phyloP scores from a whole-genome alignment of 2,113 vertebrate genomes.

The Anthoscopus minutus region DNA sequence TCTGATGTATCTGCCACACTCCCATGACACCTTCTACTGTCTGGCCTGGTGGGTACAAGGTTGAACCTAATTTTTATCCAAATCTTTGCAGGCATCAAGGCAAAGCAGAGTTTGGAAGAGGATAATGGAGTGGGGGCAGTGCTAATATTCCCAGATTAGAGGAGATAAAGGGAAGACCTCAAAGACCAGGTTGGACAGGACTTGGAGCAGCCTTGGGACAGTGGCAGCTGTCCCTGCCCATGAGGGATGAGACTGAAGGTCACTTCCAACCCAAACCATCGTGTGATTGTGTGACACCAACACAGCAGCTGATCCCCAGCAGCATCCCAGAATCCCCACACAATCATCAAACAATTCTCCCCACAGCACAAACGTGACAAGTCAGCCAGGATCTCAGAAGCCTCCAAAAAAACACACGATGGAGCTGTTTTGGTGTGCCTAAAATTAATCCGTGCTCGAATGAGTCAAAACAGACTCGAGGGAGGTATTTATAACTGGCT shows the following conservation, averaged over 20 bases:
- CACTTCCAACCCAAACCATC: not conserved
- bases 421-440: not conserved
- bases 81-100: not conserved
- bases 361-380: fast-evolving
- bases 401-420: not conserved
- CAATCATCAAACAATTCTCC: not conserved
- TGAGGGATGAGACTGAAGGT: not conserved
- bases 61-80: not conserved
- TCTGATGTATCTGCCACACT: not conserved
- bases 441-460: not conserved
- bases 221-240: not conserved
- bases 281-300: not conserved
- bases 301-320: not conserved
- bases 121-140: not conserved
- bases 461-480: not conserved
- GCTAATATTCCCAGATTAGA: not conserved
- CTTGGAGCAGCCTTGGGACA: not conserved
- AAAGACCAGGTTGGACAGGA: not conserved
- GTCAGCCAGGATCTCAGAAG: not conserved
- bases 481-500: not conserved
- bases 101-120: not conserved
- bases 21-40: not conserved
- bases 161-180: not conserved
- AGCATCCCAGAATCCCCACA: not conserved
- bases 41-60: not conserved